Conservation (phyloP, 1,140 invertebrate genomes). For the Homalodisca vitripennis region DNA sequence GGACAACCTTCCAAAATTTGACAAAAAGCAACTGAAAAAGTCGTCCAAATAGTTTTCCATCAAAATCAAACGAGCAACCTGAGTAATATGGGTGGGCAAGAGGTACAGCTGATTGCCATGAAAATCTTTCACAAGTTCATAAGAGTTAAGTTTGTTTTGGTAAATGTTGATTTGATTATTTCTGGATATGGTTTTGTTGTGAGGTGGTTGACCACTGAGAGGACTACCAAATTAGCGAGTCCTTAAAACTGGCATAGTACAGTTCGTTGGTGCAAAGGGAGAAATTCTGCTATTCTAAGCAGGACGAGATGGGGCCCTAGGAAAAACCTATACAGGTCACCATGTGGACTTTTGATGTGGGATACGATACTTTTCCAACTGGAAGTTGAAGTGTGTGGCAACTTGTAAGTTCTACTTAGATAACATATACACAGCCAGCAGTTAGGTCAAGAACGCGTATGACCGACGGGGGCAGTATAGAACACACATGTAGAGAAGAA, state of each 20-base stretch:
- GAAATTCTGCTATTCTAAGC: slow-evolving; percentile 97
- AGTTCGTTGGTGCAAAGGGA: slow-evolving; percentile 97
- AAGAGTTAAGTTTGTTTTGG: no score
- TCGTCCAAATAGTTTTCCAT: slow-evolving; percentile 94
- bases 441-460: no score
- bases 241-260: slow-evolving; percentile 99
- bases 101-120: slow-evolving; percentile 48
- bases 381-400: not conserved
- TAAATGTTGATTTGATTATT: slow-evolving; percentile 21
- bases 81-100: slow-evolving; percentile 77
- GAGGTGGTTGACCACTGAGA: slow-evolving; percentile 68
- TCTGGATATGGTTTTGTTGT: slow-evolving; percentile 37
- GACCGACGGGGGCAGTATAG: no score
- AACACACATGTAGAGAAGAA: no score
- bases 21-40: slow-evolving; percentile 80
- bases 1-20: slow-evolving; percentile 84
- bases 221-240: slow-evolving; percentile 99
- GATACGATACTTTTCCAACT: not conserved
- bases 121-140: not conserved
- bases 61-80: slow-evolving; percentile 86
- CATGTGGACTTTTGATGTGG: not conserved
- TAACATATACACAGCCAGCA: no score
- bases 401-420: not conserved
- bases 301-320: slow-evolving; percentile 99
- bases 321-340: slow-evolving; percentile 79